phyloP scores from a whole-genome alignment of 2,113 vertebrate genomes.

The Phycodurus eques region DNA sequence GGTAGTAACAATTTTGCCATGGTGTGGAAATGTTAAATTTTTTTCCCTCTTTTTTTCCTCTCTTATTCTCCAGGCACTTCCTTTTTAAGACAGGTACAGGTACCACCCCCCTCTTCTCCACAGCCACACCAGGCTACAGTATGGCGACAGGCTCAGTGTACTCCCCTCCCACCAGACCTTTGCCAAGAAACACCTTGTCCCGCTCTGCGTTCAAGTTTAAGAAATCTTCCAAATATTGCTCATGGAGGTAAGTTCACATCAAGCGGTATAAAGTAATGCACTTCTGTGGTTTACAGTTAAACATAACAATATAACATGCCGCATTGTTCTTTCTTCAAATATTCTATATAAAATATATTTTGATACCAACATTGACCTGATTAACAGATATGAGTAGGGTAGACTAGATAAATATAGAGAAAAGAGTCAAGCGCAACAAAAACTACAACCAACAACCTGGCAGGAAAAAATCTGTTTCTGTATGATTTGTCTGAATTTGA shows the following conservation, averaged over 20 bases:
- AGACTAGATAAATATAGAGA: background rate
- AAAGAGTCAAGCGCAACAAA: background rate
- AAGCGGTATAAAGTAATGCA: background rate
- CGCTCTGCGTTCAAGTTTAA: conserved; percentile 99
- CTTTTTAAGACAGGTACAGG: conserved; percentile 99
- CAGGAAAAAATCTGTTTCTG: background rate
- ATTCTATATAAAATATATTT: background rate
- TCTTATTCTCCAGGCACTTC: conserved; percentile 85
- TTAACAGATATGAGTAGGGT: background rate
- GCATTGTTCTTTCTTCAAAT: background rate
- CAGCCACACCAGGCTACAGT: conserved; percentile 96
- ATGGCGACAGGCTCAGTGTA: conserved; percentile 99
- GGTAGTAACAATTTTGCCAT: background rate
- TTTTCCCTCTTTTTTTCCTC: background rate
- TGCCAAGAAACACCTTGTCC: conserved; percentile 94
- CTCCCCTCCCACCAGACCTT: conserved; percentile 91
- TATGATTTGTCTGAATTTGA: too few species aligned
- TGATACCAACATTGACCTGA: background rate
- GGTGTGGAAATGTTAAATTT: background rate
- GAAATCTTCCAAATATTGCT: conserved; percentile 97
- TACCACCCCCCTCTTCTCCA: conserved; percentile 98
- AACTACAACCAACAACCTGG: background rate
- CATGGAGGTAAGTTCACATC: conserved; percentile 79
- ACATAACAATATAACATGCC: background rate
- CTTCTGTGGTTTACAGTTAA: background rate